Evolutionary conservation across 2,113 vertebrate genomes (phyloP), one percentile per base, ranked within the genome.

Genomic region (Chionodraco myersi): DNA sequence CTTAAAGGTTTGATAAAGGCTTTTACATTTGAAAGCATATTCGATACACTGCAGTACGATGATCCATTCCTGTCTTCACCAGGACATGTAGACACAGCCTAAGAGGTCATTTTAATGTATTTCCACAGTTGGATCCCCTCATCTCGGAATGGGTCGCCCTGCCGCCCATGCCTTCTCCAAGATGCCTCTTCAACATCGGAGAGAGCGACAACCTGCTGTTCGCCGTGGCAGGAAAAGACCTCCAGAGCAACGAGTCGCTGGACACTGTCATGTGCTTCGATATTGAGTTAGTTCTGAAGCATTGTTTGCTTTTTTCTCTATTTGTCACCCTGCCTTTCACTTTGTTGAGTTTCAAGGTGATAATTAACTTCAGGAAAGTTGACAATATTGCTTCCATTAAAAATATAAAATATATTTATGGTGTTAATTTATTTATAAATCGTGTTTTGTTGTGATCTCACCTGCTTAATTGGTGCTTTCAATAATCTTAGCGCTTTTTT

Each of bases 261-360:
- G 98, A 99, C 89, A 95, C 95, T 2, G 96, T 98, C 0, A 77
- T 99, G 92, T 98, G 97, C 94, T 99, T 96, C 60, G 98, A 99
- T 80, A 87, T 93, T 0, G 95, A 94, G 98, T 99, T 91, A 91
- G 97, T 93, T 41, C 5, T 41, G 36, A 41, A 56, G 0, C 18
- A 87, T 71, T 21, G 47, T 60, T 64, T 23, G 5, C 5, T 4
- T 5, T 3, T n/a, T 11, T 2, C 26, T 3, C 41, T 18, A 1
- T 14, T 21, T 21, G 5, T 54, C 64, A 59, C 34, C 7, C 3
- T n/a, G 3, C 21, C 3, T 63, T 8, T 74, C 58, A 69, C 64
- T 8, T 78, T 30, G 4, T 14, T 0, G 6, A 23, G 2, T 72
- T 75, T 53, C 18, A 5, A 77, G 61, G 80, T 45, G 77, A 82